These are phyloP conservation scores for Amblyopsis hoosieri DNA, from an alignment of 2,797 vertebrate genomes.

Conservation along the genomic window DNA sequence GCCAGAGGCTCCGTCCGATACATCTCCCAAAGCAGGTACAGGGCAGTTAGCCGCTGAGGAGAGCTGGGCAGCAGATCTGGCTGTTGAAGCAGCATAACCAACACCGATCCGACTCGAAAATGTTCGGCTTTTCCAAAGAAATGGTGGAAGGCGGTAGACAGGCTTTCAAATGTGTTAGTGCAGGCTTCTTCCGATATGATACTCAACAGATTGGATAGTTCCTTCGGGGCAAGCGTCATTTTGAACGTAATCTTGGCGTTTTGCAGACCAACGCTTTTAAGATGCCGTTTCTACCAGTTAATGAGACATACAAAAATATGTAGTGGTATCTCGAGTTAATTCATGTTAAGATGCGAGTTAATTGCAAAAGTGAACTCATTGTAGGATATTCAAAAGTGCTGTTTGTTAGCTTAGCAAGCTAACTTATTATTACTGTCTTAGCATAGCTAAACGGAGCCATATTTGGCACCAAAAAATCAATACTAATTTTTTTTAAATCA, in stretches of 20 bases:
- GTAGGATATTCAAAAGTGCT: conserved; percentile 1
- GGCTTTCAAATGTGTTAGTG: conserved; percentile 90
- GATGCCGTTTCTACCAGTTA: not conserved
- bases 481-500: not conserved
- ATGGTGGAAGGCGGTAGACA: conserved; percentile 94
- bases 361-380: not conserved
- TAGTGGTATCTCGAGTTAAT: not conserved
- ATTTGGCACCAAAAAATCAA: not conserved
- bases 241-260: conserved; percentile 13
- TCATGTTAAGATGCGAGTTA: conserved; percentile 6
- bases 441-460: conserved; percentile 15
- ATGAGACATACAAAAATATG: not conserved
- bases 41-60: conserved; percentile 93
- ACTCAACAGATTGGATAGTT: conserved; percentile 91
- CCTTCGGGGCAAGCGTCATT: conserved; percentile 88
- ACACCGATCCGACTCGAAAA: conserved; percentile 92
- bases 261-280: not conserved
- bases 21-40: conserved; percentile 99
- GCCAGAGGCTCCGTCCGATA: conserved; percentile 97
- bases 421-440: conserved; percentile 24
- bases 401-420: conserved; percentile 29
- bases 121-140: conserved; percentile 95
- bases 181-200: conserved; percentile 97
- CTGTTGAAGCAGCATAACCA: conserved; percentile 95
- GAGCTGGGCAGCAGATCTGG: conserved; percentile 93